A percentile compares a stretch with the other conserved stretches of the same genome.
Conservation (phyloP, 2,888 invertebrate species). For the Patella caerulea region DNA sequence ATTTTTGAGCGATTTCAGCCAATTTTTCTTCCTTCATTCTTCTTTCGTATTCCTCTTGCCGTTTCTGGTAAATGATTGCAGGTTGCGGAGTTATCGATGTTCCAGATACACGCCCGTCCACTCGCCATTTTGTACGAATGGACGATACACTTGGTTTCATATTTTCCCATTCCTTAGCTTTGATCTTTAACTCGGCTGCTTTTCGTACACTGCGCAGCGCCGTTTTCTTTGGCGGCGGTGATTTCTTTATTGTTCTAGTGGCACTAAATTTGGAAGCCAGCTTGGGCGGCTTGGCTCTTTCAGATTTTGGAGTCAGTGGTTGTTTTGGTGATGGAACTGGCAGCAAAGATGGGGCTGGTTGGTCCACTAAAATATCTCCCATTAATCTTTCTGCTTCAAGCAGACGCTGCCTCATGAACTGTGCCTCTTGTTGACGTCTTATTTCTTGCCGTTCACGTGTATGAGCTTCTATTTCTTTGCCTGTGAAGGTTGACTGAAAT, state of each 20-base stretch:
- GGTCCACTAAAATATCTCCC: conserved; percentile 58
- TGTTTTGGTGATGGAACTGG: conserved; percentile 6
- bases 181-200: neutral
- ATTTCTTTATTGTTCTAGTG: conserved; percentile 4
- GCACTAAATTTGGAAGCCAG: conserved; percentile 12
- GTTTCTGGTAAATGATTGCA: neutral
- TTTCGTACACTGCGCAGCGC: neutral
- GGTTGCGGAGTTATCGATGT: neutral
- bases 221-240: neutral
- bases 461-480: conserved; percentile 15
- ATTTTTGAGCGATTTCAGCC: neutral
- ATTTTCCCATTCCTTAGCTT: conserved; percentile 8
- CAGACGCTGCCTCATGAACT: conserved; percentile 51
- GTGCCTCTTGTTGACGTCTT: conserved; percentile 39
- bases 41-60: neutral
- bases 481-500: neutral
- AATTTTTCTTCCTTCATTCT: neutral
- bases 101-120: neutral
- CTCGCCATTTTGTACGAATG: neutral
- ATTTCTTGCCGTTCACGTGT: conserved; percentile 38
- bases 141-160: neutral
- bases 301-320: conserved; percentile 5
- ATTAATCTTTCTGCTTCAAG: conserved; percentile 58
- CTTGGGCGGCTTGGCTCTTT: neutral
- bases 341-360: conserved; percentile 21